Percentiles rank a stretch among this genome's conserved stretches.
These are phyloP conservation scores for Upupa epops DNA, from an alignment of 2,113 vertebrate genomes.

Conservation along the genomic window DNA sequence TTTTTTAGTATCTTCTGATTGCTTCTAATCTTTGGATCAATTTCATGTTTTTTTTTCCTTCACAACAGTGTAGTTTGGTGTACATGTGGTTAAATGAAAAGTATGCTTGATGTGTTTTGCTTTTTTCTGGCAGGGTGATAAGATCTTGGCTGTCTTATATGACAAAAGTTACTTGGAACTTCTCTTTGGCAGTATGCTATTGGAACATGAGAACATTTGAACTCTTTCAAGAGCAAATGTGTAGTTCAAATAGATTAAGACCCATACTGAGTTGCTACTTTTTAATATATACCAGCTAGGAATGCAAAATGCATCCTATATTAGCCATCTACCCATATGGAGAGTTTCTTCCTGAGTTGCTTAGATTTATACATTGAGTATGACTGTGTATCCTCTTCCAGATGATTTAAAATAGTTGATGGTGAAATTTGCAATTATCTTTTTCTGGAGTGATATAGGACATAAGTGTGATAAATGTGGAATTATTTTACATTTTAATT, in stretches of 20 bases:
- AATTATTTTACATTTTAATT: neutral
- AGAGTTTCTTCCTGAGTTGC: neutral
- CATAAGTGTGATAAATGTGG: neutral
- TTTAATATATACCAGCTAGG: neutral
- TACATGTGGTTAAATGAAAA: neutral
- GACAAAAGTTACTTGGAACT: neutral
- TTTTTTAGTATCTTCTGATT: neutral
- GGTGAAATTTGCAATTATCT: neutral
- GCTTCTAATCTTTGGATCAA: neutral
- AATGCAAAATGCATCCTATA: neutral
- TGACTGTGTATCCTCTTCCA: neutral
- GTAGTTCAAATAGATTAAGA: neutral
- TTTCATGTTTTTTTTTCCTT: neutral
- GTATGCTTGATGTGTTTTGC: neutral
- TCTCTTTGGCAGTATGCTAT: neutral
- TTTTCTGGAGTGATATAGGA: neutral
- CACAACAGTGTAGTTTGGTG: neutral
- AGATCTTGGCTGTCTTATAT: neutral
- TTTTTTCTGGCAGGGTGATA: neutral
- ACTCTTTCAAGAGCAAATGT: neutral
- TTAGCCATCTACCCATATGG: neutral
- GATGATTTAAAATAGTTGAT: neutral
- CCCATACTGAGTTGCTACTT: neutral
- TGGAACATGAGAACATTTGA: neutral
- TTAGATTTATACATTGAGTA: neutral